Evolutionary conservation across 2,113 vertebrate genomes (phyloP).

Genomic region (Pomatorhinus ruficollis): DNA sequence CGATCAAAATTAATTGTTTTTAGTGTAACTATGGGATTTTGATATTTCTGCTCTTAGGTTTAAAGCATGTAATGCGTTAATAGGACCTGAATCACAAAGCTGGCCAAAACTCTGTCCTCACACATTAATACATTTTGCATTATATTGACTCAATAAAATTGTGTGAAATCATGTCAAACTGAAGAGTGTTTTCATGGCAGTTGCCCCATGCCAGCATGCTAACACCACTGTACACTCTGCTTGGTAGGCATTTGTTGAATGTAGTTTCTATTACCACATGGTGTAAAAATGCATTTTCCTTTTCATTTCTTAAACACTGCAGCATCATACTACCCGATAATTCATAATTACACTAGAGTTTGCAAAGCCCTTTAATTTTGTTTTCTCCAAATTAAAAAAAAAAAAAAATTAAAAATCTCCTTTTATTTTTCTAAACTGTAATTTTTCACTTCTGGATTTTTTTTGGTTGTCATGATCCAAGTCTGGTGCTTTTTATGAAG

Average conservation of each 20-base stretch:
- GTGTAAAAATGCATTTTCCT: constrained; percentile 9
- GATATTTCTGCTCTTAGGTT: not conserved
- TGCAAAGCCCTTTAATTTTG: constrained; percentile 14
- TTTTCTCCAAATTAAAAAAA: constrained; percentile 8
- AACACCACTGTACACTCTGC: not conserved
- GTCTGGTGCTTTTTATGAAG: not conserved
- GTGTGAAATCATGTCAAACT: not conserved
- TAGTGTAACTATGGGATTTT: not conserved
- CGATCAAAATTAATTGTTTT: not conserved
- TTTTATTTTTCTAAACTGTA: not conserved
- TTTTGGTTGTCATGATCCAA: not conserved
- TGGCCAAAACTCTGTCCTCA: not conserved
- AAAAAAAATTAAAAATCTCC: not conserved
- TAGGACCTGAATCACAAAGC: not conserved
- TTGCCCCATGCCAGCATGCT: constrained; percentile 15
- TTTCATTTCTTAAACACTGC: constrained; percentile 41
- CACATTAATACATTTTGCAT: not conserved
- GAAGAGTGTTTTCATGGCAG: not conserved
- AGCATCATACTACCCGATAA: constrained; percentile 16
- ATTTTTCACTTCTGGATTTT: no score
- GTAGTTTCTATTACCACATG: constrained; percentile 2
- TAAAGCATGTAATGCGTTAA: not conserved
- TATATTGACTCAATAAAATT: constrained; percentile 4
- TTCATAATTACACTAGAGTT: constrained; percentile 8
- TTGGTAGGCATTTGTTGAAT: constrained; percentile 21